phyloP scores from a whole-genome alignment of 2,113 vertebrate species.

The Pomatorhinus ruficollis region DNA sequence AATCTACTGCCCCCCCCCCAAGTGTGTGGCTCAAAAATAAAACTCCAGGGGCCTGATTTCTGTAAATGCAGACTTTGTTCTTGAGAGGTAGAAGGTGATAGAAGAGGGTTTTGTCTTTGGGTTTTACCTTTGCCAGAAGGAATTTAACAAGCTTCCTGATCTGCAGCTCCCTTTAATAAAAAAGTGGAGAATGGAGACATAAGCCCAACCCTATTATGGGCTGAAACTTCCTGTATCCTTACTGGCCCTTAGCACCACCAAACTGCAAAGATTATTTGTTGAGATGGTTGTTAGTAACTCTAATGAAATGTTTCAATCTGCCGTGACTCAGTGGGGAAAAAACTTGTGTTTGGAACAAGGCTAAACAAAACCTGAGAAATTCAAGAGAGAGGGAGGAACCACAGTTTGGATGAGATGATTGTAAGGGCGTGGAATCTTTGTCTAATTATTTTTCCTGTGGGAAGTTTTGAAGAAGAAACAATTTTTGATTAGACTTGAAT shows the following conservation, averaged over 20 bases:
- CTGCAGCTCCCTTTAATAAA: neutral
- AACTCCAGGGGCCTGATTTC: neutral
- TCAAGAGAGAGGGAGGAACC: neutral
- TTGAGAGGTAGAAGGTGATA: neutral
- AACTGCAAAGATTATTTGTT: neutral
- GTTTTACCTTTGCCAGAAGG: neutral
- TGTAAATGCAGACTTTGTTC: neutral
- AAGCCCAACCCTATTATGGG: rapidly evolving
- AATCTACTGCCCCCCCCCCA: neutral
- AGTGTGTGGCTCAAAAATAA: neutral
- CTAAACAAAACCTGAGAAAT: neutral
- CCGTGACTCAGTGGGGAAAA: conserved; percentile 5
- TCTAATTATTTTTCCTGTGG: neutral
- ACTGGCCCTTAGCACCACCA: neutral
- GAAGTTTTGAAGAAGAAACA: neutral
- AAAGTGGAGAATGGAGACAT: neutral
- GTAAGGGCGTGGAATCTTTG: neutral
- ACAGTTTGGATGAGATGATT: neutral
- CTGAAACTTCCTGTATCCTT: neutral
- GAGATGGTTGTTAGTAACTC: neutral
- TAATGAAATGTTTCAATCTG: neutral
- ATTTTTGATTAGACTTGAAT: neutral
- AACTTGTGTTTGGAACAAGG: neutral
- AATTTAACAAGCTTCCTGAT: neutral
- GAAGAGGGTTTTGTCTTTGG: neutral